Conservation (phyloP, 2,797 vertebrate genomes). For the Sebastes nivosus region DNA sequence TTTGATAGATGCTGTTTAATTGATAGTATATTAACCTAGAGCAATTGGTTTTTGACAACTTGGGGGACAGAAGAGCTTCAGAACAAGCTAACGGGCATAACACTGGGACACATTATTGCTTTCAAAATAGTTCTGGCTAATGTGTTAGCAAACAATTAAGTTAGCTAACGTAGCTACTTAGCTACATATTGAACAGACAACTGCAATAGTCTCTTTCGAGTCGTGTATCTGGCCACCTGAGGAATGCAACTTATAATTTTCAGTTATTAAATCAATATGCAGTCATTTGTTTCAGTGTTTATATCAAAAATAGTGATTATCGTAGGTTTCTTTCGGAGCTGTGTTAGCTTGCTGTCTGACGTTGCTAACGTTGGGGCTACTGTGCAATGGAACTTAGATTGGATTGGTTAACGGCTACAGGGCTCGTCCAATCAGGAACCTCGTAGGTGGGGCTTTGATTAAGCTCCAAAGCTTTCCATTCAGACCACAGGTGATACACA, state of each 20-base stretch:
- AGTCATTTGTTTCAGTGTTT: background rate
- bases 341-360: background rate
- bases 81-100: background rate
- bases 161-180: background rate
- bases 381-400: rapidly evolving
- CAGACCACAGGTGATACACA: background rate
- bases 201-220: background rate
- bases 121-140: background rate
- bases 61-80: background rate
- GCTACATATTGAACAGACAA: background rate
- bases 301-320: background rate
- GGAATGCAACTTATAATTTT: background rate
- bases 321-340: background rate
- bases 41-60: background rate
- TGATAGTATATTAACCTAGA: too few species aligned
- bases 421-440: background rate
- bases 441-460: background rate
- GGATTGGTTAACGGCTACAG: background rate
- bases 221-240: rapidly evolving
- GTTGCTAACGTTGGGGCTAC: background rate
- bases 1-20: background rate
- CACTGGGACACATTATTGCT: background rate
- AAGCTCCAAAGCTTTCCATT: too few species aligned
- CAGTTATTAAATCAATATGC: background rate
- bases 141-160: background rate